Evolutionary conservation across 1,140 invertebrate genomes (phyloP).

Genomic region (Megathymus violae): DNA sequence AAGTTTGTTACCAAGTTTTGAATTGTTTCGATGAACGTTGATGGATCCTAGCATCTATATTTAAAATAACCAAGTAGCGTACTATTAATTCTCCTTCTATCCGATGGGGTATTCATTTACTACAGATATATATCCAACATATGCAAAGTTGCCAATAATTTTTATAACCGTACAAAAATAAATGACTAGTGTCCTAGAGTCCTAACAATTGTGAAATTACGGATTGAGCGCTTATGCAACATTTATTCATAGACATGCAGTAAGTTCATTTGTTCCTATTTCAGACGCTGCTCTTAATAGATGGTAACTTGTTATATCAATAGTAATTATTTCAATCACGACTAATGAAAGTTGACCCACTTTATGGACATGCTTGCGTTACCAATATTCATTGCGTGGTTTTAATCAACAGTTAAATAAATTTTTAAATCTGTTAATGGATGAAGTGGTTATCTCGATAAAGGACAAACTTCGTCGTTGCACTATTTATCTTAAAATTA

Average conservation of each 20-base stretch:
- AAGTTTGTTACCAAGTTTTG: too few relatives aligned
- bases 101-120: too few relatives aligned
- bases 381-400: constrained; percentile 37
- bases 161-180: too few relatives aligned
- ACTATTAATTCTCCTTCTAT: too few relatives aligned
- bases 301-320: constrained; percentile 28
- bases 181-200: neutral
- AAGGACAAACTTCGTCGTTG: too few relatives aligned
- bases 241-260: constrained; percentile 35
- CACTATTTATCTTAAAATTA: too few relatives aligned
- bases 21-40: too few relatives aligned
- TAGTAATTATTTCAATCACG: constrained; percentile 35
- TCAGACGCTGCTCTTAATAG: constrained; percentile 16
- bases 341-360: constrained; percentile 32
- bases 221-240: constrained; percentile 38
- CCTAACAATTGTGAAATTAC: constrained; percentile 34
- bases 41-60: too few relatives aligned
- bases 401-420: constrained; percentile 29
- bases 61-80: too few relatives aligned
- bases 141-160: too few relatives aligned
- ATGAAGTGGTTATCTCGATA: neutral
- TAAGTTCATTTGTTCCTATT: constrained; percentile 30
- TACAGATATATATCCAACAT: too few relatives aligned
- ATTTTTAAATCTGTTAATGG: constrained; percentile 3
- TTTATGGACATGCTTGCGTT: constrained; percentile 15